These are phyloP conservation scores for Mionectes olivaceus DNA, from an alignment of 2,797 vertebrate genomes.

Conservation along the genomic window DNA sequence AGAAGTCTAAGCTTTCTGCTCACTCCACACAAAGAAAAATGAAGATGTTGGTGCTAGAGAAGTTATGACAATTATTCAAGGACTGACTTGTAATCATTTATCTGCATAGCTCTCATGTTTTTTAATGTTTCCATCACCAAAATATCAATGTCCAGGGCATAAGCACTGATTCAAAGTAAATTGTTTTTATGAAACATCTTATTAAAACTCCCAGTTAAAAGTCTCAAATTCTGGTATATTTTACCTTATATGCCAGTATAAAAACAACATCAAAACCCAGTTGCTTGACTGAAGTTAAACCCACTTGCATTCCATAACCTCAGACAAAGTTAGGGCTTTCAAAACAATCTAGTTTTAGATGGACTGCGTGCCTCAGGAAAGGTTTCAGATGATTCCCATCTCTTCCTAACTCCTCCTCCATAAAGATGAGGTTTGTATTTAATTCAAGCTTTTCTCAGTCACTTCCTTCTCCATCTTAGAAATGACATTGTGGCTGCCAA, in stretches of 20 bases:
- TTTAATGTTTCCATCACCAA: neutral
- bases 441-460: constrained; percentile 13
- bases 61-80: neutral
- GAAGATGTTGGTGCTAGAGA: neutral
- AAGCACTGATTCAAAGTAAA: neutral
- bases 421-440: constrained; percentile 23
- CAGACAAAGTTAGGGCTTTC: neutral
- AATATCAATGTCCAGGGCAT: neutral
- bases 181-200: neutral
- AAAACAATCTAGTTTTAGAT: constrained; percentile 15
- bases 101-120: neutral
- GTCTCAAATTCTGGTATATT: neutral
- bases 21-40: neutral
- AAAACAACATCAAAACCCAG: neutral
- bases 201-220: neutral
- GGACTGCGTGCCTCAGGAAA: neutral
- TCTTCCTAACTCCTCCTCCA: constrained; percentile 8
- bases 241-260: neutral
- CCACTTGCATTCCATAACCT: neutral
- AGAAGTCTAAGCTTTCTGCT: neutral
- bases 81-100: neutral
- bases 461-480: neutral
- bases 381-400: neutral
- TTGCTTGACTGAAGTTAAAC: neutral
- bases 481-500: neutral